phyloP scores from a whole-genome alignment of 2,888 invertebrate species.

The Polymixis flavicincta region DNA sequence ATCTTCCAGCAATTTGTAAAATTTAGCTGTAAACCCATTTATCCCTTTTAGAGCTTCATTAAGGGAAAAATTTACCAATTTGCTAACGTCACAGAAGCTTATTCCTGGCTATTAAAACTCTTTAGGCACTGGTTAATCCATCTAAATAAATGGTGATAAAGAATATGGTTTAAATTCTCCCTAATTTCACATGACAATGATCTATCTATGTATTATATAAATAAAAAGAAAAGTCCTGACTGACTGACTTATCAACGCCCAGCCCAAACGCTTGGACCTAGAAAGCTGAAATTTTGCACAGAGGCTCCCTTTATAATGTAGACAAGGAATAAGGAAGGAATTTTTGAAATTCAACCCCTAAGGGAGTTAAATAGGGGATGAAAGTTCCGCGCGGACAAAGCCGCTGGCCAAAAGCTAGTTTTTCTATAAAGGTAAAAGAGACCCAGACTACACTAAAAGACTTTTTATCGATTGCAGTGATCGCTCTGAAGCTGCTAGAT shows the following conservation, averaged over 20 bases:
- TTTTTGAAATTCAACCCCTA: no score
- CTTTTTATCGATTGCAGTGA: neutral
- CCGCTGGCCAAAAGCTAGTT: no score
- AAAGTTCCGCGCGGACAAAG: no score
- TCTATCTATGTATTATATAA: no score
- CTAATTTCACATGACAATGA: neutral
- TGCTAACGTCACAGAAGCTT: conserved; percentile 52
- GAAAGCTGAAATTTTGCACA: no score
- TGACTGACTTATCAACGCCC: no score
- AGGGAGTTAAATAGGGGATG: no score
- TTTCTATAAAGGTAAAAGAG: neutral
- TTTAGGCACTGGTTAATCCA: conserved; percentile 27
- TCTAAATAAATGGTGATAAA: conserved; percentile 14
- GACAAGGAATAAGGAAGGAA: no score
- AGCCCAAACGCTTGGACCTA: no score
- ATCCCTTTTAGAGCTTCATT: conserved; percentile 48
- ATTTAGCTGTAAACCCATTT: conserved; percentile 41
- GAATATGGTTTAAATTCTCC: neutral
- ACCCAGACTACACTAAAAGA: neutral
- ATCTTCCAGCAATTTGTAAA: conserved; percentile 42
- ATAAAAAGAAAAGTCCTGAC: no score
- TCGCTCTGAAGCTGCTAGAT: neutral
- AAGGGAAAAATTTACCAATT: conserved; percentile 53
- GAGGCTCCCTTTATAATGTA: no score
- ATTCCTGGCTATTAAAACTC: conserved; percentile 33